Conservation (phyloP, 2,797 vertebrate genomes). For the Rhinoraja longicauda region DNA sequence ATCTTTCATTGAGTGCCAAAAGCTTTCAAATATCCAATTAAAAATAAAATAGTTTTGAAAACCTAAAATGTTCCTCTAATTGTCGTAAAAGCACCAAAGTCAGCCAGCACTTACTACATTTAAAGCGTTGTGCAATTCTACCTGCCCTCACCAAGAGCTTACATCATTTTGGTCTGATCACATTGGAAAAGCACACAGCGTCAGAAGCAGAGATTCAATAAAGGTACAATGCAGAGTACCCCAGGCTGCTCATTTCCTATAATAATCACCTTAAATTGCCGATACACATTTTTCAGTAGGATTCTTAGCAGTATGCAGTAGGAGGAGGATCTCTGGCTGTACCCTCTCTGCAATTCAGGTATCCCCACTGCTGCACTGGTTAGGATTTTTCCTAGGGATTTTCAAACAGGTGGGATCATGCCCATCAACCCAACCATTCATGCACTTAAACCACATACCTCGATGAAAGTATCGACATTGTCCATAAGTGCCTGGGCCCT, state of each 20-base stretch:
- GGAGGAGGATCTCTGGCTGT: neutral
- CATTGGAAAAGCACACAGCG: neutral
- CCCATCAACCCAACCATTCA: neutral
- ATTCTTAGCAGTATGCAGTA: neutral
- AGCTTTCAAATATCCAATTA: neutral
- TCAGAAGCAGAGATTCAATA: neutral
- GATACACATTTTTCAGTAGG: neutral
- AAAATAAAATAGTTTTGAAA: neutral
- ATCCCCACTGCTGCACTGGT: neutral
- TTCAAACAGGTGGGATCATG: neutral
- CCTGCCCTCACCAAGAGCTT: neutral
- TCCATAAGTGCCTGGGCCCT: constrained; percentile 90
- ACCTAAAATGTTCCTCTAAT: neutral
- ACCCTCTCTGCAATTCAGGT: neutral
- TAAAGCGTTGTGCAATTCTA: neutral
- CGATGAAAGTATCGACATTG: constrained; percentile 91
- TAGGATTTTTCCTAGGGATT: neutral
- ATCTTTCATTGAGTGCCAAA: neutral
- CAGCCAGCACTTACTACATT: neutral
- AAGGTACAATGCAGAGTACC: neutral
- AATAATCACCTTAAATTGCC: neutral
- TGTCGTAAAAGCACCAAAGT: too few species aligned
- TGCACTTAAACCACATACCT: constrained; percentile 51
- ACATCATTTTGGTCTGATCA: constrained; percentile 5
- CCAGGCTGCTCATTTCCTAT: neutral